Evolutionary conservation across 2,797 vertebrate species (phyloP).

Genomic region (Tenualosa ilisha): DNA sequence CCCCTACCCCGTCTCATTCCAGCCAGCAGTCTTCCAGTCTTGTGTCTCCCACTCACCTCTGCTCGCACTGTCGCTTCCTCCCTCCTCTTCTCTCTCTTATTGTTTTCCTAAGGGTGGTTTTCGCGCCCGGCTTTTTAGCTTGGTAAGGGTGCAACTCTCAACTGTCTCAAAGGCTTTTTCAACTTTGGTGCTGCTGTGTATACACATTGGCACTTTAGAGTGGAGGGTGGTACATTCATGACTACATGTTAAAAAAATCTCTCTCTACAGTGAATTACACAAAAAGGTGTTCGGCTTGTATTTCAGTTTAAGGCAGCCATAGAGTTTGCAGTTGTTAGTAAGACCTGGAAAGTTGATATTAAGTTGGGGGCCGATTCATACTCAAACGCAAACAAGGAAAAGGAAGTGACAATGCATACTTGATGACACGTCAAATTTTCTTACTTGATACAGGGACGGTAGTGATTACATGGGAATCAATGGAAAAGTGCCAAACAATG

Average conservation of each 20-base stretch:
- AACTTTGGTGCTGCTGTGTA: background rate
- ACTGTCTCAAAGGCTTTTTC: conserved; percentile 30
- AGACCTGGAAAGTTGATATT: background rate
- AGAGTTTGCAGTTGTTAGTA: background rate
- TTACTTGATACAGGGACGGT: background rate
- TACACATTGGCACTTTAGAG: background rate
- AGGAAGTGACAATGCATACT: too few species aligned
- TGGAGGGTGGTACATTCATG: background rate
- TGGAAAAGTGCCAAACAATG: background rate
- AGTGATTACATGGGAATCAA: background rate
- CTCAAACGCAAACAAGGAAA: too few species aligned
- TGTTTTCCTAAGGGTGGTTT: conserved; percentile 73
- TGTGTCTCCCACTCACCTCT: conserved; percentile 55
- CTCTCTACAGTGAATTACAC: background rate
- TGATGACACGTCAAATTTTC: too few species aligned
- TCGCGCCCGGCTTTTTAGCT: conserved; percentile 81
- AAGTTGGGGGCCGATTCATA: too few species aligned
- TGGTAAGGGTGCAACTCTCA: conserved; percentile 82
- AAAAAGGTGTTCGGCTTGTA: background rate
- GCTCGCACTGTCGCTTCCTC: conserved; percentile 45
- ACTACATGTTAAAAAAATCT: background rate
- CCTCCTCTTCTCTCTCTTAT: conserved; percentile 47
- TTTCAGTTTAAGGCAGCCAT: background rate
- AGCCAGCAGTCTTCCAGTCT: conserved; percentile 74
- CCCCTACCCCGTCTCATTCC: conserved; percentile 77